phyloP scores from a whole-genome alignment of 2,113 vertebrate genomes.

The Cavia porcellus region DNA sequence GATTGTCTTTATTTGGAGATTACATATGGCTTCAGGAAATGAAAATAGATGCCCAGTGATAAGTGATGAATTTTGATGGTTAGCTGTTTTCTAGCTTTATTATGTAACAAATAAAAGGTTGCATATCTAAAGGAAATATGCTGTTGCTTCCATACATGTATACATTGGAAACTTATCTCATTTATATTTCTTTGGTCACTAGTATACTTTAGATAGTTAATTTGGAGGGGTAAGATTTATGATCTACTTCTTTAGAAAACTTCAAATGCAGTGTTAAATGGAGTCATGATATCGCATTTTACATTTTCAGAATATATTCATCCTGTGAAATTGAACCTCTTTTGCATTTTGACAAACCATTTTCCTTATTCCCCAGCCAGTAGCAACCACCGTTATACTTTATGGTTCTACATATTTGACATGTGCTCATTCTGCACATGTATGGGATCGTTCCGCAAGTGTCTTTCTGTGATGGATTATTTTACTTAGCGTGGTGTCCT shows the following conservation, averaged over 20 bases:
- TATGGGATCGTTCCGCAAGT: too few species aligned
- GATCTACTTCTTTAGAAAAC: not conserved
- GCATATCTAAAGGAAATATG: not conserved
- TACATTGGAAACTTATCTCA: not conserved
- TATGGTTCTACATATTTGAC: not conserved
- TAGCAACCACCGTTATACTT: not conserved
- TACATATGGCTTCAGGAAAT: not conserved
- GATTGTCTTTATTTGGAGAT: not conserved
- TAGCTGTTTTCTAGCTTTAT: not conserved
- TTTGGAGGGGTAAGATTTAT: not conserved
- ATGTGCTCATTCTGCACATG: not conserved
- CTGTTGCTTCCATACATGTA: not conserved
- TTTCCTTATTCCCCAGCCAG: not conserved
- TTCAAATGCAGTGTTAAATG: not conserved
- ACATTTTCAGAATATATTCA: not conserved
- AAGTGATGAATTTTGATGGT: not conserved
- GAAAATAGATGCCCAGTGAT: not conserved
- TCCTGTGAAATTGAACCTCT: not conserved
- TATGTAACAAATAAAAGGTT: not conserved
- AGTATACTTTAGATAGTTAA: not conserved
- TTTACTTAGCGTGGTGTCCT: not conserved
- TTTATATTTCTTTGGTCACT: not conserved
- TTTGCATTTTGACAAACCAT: too few species aligned
- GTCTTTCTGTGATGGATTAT: not conserved
- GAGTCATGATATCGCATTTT: not conserved